Evolutionary conservation across 64 coral and sea anemone species (phyloP).

Genomic region (Montipora sp.): DNA sequence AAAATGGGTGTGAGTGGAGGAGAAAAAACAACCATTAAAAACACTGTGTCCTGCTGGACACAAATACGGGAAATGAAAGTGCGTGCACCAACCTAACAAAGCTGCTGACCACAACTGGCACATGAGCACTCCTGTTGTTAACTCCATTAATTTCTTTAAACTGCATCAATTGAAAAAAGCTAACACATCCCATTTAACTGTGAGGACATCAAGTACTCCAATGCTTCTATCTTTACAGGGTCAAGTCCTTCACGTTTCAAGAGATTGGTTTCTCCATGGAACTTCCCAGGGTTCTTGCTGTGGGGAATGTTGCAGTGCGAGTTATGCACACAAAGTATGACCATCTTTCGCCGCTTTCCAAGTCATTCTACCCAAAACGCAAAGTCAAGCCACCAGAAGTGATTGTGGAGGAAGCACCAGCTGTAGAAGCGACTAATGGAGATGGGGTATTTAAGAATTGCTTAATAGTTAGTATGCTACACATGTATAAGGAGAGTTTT

Average conservation of each 20-base stretch:
- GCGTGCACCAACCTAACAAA: too few relatives aligned
- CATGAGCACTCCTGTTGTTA: too few relatives aligned
- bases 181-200: not conserved
- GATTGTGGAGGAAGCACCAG: conserved; percentile 42
- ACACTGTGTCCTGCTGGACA: too few relatives aligned
- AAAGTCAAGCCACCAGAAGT: conserved; percentile 64
- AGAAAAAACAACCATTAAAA: too few relatives aligned
- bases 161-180: too few relatives aligned
- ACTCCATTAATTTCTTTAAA: too few relatives aligned
- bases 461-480: too few relatives aligned
- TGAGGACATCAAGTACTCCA: not conserved
- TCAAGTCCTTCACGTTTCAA: conserved; percentile 90
- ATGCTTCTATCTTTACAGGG: conserved; percentile 33
- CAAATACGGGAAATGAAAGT: too few relatives aligned
- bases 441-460: conserved; percentile 39
- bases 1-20: too few relatives aligned
- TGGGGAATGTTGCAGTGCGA: conserved; percentile 81
- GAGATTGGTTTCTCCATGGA: conserved; percentile 83
- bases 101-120: too few relatives aligned
- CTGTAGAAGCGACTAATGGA: conserved; percentile 45
- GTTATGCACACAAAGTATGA: conserved; percentile 90
- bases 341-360: conserved; percentile 76
- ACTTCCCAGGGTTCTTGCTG: conserved; percentile 82
- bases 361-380: conserved; percentile 79
- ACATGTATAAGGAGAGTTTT: too few relatives aligned